Base-by-base conservation (phyloP, 2,888 invertebrate species). In the Trypoxylon attenuatum region DNA sequence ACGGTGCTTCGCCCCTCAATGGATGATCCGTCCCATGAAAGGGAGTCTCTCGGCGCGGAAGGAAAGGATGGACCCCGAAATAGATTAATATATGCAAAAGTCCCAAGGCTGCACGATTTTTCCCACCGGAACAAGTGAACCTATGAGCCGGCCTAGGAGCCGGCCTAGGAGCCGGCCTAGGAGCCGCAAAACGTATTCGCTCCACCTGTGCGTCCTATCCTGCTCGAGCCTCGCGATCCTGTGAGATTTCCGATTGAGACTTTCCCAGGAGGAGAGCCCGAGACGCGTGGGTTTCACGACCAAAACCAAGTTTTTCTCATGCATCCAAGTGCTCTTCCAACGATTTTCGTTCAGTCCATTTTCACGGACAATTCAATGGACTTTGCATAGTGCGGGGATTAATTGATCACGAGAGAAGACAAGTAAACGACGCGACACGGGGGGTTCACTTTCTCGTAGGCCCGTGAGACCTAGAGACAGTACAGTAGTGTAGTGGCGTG, bases 21-120 rank as follows among this genome's bases (percentile, higher is more conserved):
- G 69, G 65, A 70, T 51, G 13, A 43, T 60, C 59, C 46, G 60
- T 33, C 19, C 13, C 23, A 49, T 68, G 65, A 71, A 73, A 63
- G 45, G 57, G 52, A 57, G 59, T 56, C 60, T 49, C 49, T 60
- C 69, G 45, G 53, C 52, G 16, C 57, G 65, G 70, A 68, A 73
- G 74, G 73, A 75, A 77, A 76, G 73, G 76, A 79, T 65, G 70
- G 45, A 16, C 39, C 57, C 51, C 51, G 66, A 79, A 81, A 81
- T 82, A 79, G 84, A 85, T 86, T 86, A 86, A 85, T 84, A 77
- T 86, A 86, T 86, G 86, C 86, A 86, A 85, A 85, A 85, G 81
- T 83, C 61, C 61, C 61, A 67, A 39, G 45, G 61, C 43, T 51
- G 66, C 45, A 21, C 49, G 59, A 73, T 77, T 74, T 79, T 85